A percentile compares a stretch with the other conserved stretches of the same genome.
Evolutionary conservation across 2,113 vertebrate genomes (phyloP).

Genomic region (Xerus inauris): DNA sequence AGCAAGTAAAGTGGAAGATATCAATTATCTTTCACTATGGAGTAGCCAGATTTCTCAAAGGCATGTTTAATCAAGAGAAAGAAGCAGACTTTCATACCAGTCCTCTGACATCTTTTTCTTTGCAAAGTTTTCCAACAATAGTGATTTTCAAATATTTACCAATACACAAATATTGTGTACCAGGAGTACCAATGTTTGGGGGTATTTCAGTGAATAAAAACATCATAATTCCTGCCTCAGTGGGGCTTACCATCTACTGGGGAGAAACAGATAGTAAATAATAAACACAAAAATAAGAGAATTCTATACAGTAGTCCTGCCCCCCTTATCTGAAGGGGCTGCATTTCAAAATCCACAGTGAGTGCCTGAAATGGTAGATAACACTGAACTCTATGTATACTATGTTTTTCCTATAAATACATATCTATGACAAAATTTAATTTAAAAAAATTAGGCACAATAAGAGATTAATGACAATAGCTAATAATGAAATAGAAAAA

Average conservation of each 20-base stretch:
- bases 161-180: not conserved
- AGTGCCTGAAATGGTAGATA: not conserved
- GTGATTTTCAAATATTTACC: not conserved
- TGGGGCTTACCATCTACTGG: not conserved
- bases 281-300: not conserved
- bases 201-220: not conserved
- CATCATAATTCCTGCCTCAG: not conserved
- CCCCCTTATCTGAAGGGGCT: not conserved
- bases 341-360: not conserved
- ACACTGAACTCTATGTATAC: not conserved
- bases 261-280: not conserved
- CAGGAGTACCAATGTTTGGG: not conserved
- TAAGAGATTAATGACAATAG: not conserved
- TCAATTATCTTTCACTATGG: not conserved
- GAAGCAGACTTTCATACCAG: not conserved
- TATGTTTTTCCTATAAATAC: not conserved
- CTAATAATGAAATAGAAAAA: not conserved
- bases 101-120: not conserved
- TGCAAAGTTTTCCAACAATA: not conserved
- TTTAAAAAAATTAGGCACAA: not conserved
- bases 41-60: conserved; percentile 15
- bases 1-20: not conserved
- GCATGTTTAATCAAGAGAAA: not conserved
- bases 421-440: not conserved
- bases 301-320: not conserved